Evolutionary conservation across 2,888 invertebrate species (phyloP), one percentile per base, ranked within the genome.

Genomic region (Drosophila neonasuta): DNA sequence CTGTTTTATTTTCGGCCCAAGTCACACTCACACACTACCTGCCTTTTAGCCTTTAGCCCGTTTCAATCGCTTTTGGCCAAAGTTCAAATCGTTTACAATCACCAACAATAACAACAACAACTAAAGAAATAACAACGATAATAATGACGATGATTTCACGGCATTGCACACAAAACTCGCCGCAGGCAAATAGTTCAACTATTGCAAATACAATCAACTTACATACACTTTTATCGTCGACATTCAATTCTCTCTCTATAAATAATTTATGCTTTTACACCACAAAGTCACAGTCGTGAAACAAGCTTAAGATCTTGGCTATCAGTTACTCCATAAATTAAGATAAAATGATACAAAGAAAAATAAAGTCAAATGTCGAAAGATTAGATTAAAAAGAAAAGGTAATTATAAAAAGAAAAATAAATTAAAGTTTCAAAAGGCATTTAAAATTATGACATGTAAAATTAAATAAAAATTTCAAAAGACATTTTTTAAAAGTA

Each of bases 51-150:
- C 62, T 51, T 51, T 36, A 42, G 34, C 42, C 72, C 65, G 49
- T 58, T 57, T 69, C 58, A 59, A 63, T 60, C 50, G 65, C 20
- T 71, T 59, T 60, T 64, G 74, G 67, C 60, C 71, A 85, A 73
- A 80, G 80, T 77, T 82, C 72, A 73, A 77, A 66, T 58, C 72
- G 77, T 71, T 85, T 75, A 66, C 46, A n/a, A 41, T 41, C 58
- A 54, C 34, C 39, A 54, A 48, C 15, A 46, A 52, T 44, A 46
- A 42, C 34, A 34, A 52, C 48, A 46, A 42, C 34, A 34, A 36
- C 41, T 17, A 17, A 17, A 17, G 17, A 17, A 36, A 44, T 13
- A 20, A 34, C 36, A 57, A 24, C 24, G 29, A 50, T 20, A 36
- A 36, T 24, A 45, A 29, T 29, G 24, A 29, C 15, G 45, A 46